A percentile compares a stretch with the other conserved stretches of the same genome.
Evolutionary conservation across 1,140 invertebrate genomes (phyloP).

Genomic region (Matsumurasca onukii): DNA sequence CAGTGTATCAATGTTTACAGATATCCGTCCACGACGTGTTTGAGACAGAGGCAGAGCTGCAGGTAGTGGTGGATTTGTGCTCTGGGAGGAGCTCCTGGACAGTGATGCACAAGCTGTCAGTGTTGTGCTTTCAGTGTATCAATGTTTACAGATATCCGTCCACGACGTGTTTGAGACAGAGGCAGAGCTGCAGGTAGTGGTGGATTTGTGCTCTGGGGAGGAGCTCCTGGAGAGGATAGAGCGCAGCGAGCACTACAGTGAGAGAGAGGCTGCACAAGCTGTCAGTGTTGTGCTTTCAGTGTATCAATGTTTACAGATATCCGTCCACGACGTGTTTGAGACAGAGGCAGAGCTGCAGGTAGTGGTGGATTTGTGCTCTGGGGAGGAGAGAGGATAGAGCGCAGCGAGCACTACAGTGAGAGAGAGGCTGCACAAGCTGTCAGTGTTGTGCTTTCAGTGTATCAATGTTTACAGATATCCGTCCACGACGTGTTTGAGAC

Average conservation of each 20-base stretch:
- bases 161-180: not conserved
- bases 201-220: not conserved
- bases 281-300: not conserved
- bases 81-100: no score
- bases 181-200: conserved; percentile 3
- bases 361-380: not conserved
- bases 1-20: not conserved
- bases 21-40: not conserved
- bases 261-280: not conserved
- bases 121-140: no score
- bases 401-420: conserved; percentile 7
- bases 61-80: not conserved
- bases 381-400: conserved; percentile 3
- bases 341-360: not conserved
- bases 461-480: not conserved
- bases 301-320: not conserved
- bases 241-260: conserved; percentile 6
- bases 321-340: conserved; percentile 4
- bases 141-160: not conserved
- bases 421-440: not conserved
- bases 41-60: not conserved
- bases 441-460: not conserved
- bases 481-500: conserved; percentile 8
- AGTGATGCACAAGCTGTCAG: no score
- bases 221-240: conserved; percentile 2